A percentile compares a stretch with the other conserved stretches of the same genome.
Evolutionary conservation across 2,888 invertebrate species (phyloP).

Genomic region (Drosophila lutescens): DNA sequence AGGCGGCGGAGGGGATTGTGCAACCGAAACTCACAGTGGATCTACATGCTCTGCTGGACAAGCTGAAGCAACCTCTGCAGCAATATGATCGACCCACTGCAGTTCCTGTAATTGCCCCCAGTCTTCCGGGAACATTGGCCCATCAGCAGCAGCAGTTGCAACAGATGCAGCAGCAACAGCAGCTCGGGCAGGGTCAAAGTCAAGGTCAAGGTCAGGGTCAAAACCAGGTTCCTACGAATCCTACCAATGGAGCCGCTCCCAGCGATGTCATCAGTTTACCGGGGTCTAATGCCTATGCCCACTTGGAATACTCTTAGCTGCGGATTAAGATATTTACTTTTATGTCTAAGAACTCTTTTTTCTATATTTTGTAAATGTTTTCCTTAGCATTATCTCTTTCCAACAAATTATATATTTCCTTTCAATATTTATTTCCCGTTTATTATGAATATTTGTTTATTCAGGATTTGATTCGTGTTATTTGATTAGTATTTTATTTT

Average conservation of each 20-base stretch:
- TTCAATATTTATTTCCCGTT: neutral
- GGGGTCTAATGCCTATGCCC: neutral
- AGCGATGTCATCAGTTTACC: neutral
- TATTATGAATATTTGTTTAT: no score
- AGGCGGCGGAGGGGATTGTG: slow-evolving; percentile 82
- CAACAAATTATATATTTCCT: neutral
- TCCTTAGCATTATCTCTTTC: neutral
- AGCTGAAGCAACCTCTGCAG: slow-evolving; percentile 78
- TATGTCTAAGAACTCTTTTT: neutral
- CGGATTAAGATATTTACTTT: neutral
- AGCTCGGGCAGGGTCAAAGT: neutral
- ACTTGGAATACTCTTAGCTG: slow-evolving; percentile 3
- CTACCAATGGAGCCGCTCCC: neutral
- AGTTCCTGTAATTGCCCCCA: slow-evolving; percentile 72
- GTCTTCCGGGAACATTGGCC: slow-evolving; percentile 24
- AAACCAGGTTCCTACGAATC: neutral
- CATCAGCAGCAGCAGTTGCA: neutral
- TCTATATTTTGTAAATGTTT: slow-evolving; percentile 1
- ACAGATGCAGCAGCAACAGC: neutral
- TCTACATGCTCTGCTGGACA: slow-evolving; percentile 73
- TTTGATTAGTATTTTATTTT: neutral
- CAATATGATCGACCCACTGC: slow-evolving; percentile 77
- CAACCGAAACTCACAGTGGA: slow-evolving; percentile 77
- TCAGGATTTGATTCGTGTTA: neutral
- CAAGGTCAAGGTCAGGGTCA: slow-evolving; percentile 7